phyloP scores from a whole-genome alignment of 2,113 vertebrate species.

The Stegostoma tigrinum region DNA sequence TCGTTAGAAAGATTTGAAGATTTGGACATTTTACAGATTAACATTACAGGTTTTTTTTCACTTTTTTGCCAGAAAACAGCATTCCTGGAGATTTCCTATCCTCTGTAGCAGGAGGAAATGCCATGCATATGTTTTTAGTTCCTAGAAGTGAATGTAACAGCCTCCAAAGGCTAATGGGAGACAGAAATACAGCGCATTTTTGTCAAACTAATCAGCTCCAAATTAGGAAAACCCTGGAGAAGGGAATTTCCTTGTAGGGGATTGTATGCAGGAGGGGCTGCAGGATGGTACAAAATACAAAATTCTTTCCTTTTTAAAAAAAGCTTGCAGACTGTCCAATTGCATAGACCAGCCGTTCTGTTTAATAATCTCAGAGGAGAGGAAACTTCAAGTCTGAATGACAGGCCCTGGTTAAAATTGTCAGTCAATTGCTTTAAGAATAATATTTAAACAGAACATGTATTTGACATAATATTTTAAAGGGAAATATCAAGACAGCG shows the following conservation, averaged over 20 bases:
- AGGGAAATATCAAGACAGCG: neutral
- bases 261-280: neutral
- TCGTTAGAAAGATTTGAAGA: constrained; percentile 1
- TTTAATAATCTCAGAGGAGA: neutral
- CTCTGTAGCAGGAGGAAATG: neutral
- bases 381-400: neutral
- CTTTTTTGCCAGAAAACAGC: neutral
- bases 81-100: neutral
- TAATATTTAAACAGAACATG: neutral
- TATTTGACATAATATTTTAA: neutral
- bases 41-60: neutral
- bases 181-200: neutral
- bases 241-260: neutral
- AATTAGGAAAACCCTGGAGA: neutral
- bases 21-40: neutral
- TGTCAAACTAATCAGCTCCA: neutral
- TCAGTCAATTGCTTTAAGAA: neutral
- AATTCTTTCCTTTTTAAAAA: neutral
- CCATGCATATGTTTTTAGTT: neutral
- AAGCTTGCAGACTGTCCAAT: neutral
- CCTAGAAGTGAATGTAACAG: neutral
- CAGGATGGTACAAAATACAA: neutral
- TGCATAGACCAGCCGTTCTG: neutral
- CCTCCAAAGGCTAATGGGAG: neutral
- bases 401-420: neutral